These are phyloP conservation scores for Centrocercus urophasianus DNA, from an alignment of 2,113 vertebrate species.

Conservation along the genomic window DNA sequence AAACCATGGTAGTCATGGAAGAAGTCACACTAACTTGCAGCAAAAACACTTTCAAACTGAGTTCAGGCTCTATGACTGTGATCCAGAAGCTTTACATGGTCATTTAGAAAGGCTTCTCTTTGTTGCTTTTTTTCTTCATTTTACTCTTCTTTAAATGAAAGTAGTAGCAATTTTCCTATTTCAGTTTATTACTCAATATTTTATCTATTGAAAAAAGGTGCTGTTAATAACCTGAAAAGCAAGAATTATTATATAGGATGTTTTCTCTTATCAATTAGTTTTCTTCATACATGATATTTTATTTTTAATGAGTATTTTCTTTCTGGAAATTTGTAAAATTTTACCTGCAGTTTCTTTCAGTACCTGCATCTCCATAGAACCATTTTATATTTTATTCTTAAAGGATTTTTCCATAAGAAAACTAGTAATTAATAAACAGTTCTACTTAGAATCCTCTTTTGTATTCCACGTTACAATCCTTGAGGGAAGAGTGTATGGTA, in stretches of 20 bases:
- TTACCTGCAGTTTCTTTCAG: background rate
- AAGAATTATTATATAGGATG: background rate
- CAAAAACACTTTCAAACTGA: background rate
- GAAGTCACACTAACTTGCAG: background rate
- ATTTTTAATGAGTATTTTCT: background rate
- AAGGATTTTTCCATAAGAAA: slow-evolving; percentile 25
- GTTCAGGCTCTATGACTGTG: background rate
- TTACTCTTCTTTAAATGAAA: background rate
- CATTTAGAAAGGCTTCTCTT: background rate
- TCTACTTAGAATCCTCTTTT: slow-evolving; percentile 10
- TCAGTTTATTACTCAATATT: background rate
- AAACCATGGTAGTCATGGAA: background rate
- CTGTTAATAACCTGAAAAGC: background rate
- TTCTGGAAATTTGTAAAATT: background rate
- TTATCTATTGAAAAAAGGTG: background rate
- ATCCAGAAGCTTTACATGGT: background rate
- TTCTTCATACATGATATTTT: background rate
- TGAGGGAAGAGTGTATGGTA: background rate
- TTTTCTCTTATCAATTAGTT: background rate
- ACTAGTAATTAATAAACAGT: slow-evolving; percentile 18
- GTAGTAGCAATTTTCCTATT: background rate
- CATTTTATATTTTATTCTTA: slow-evolving; percentile 14
- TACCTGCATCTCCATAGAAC: background rate
- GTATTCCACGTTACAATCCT: background rate
- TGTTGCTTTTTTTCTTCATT: background rate